Conservation (phyloP, 2,113 vertebrate genomes). For the Antennarius striatus region DNA sequence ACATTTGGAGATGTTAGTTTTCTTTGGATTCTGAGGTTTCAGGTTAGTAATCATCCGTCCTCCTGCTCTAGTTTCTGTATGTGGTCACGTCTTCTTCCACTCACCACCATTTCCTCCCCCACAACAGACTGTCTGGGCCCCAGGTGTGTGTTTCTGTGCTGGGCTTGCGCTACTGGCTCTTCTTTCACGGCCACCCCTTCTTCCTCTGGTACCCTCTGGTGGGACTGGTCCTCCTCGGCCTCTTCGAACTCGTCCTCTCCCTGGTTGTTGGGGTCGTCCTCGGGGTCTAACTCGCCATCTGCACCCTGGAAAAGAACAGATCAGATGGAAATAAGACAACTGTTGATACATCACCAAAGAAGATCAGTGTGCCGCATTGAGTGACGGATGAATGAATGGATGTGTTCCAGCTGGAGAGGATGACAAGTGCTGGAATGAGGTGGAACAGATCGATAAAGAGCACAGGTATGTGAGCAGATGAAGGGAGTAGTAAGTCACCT, state of each 20-base stretch:
- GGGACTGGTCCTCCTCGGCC: constrained; percentile 87
- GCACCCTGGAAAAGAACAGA: constrained; percentile 73
- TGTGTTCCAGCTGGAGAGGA: no score
- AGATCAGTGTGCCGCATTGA: no score
- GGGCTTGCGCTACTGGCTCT: constrained; percentile 42
- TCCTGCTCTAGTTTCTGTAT: background rate
- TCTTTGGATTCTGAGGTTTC: background rate
- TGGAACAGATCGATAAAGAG: background rate
- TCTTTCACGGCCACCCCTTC: constrained; percentile 62
- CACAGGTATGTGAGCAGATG: background rate
- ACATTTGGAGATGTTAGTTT: background rate
- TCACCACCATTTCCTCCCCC: constrained; percentile 91
- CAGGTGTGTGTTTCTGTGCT: constrained; percentile 62
- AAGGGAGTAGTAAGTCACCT: constrained; percentile 46
- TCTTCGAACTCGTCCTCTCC: constrained; percentile 98
- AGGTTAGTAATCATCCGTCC: background rate
- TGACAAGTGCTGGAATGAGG: background rate
- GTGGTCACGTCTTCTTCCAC: constrained; percentile 7
- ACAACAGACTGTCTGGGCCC: constrained; percentile 77
- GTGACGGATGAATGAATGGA: no score
- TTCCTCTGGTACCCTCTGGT: constrained; percentile 80
- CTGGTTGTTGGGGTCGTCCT: constrained; percentile 97
- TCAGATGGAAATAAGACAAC: background rate
- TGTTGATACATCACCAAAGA: no score
- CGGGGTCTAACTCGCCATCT: constrained; percentile 88